Conservation (phyloP, 2,113 vertebrate genomes). For the Sigmodon hispidus region DNA sequence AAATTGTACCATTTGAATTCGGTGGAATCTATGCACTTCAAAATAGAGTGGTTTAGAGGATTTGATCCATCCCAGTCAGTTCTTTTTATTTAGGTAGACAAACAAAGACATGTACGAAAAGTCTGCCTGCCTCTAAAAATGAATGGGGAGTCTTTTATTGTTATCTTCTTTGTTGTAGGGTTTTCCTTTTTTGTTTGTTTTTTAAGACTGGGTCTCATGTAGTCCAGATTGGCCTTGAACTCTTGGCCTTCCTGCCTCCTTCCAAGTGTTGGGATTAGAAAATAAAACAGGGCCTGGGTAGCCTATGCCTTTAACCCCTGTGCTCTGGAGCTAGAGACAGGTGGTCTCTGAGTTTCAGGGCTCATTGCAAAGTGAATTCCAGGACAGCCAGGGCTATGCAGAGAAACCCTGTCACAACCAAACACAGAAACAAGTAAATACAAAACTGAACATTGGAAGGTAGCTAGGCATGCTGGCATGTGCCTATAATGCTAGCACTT, state of each 20-base stretch:
- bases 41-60: not conserved
- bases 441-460: not conserved
- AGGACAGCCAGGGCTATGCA: not conserved
- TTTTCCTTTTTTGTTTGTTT: not conserved
- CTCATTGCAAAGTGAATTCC: not conserved
- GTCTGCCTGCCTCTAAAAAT: not conserved
- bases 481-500: not conserved
- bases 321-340: not conserved
- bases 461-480: not conserved
- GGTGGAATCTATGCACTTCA: conserved; percentile 25
- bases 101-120: not conserved
- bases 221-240: not conserved
- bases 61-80: conserved; percentile 5
- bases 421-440: not conserved
- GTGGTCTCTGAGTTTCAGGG: not conserved
- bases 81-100: not conserved
- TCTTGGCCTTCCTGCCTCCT: not conserved
- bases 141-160: not conserved
- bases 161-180: not conserved
- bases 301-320: not conserved
- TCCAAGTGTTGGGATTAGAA: not conserved
- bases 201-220: not conserved
- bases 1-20: conserved; percentile 8
- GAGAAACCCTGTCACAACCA: not conserved
- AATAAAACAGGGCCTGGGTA: no score